Conservation (phyloP, 2,888 invertebrate species). For the Ypsolopha scabrella region DNA sequence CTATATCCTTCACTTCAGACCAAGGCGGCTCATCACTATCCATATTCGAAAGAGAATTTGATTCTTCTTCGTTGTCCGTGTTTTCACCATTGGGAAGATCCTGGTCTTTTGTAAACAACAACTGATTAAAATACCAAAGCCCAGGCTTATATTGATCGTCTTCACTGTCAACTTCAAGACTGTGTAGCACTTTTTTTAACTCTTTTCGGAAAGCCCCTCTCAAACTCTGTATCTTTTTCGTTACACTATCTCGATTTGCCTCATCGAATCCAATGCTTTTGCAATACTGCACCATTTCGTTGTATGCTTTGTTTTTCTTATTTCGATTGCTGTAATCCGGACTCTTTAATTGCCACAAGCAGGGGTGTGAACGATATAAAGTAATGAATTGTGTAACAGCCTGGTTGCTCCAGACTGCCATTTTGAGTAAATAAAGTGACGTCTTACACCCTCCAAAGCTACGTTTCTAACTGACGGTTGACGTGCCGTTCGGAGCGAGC, state of each 20-base stretch:
- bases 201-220: slow-evolving; percentile 10
- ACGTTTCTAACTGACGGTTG: neutral
- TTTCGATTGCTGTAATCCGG: slow-evolving; percentile 7
- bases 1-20: neutral
- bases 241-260: slow-evolving; percentile 8
- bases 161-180: slow-evolving; percentile 7
- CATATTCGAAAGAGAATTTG: neutral
- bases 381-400: slow-evolving; percentile 7
- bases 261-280: slow-evolving; percentile 8
- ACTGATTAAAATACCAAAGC: slow-evolving; percentile 3
- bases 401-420: slow-evolving; percentile 8
- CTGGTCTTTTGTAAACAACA: slow-evolving; percentile 5
- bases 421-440: slow-evolving; percentile 5
- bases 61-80: neutral
- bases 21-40: neutral
- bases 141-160: slow-evolving; percentile 7
- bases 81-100: neutral
- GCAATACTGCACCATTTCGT: slow-evolving; percentile 8
- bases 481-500: neutral
- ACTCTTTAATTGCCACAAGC: slow-evolving; percentile 9
- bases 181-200: slow-evolving; percentile 8
- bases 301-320: slow-evolving; percentile 4
- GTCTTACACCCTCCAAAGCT: neutral
- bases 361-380: slow-evolving; percentile 6
- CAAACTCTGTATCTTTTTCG: slow-evolving; percentile 9